Percentiles rank a stretch among this genome's conserved stretches.
Conservation (phyloP, 2,113 vertebrate genomes). For the Nibea albiflora region DNA sequence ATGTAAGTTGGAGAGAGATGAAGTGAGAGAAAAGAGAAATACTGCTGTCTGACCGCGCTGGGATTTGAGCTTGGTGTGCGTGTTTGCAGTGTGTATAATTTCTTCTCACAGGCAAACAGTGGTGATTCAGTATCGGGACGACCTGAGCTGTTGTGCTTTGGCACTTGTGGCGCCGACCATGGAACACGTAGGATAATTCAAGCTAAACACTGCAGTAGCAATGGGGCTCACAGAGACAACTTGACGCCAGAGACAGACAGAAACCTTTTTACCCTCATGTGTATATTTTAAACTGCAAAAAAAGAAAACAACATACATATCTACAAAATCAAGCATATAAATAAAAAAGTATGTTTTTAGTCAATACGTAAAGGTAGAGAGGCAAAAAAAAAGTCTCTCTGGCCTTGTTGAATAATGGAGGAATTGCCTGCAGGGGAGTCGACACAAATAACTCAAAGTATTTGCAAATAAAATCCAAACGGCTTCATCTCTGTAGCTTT, state of each 20-base stretch:
- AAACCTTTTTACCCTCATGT: not conserved
- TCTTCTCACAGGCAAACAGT: constrained; percentile 28
- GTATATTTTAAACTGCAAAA: not conserved
- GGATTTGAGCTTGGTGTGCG: constrained; percentile 32
- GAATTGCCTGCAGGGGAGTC: not conserved
- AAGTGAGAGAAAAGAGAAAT: constrained; percentile 38
- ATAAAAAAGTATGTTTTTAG: not conserved
- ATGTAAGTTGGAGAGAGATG: constrained; percentile 25
- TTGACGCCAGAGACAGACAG: constrained; percentile 8
- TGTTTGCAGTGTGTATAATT: constrained; percentile 34
- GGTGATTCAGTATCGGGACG: constrained; percentile 16
- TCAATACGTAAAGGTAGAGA: not conserved
- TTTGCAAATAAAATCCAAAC: constrained; percentile 1
- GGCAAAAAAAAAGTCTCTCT: not conserved
- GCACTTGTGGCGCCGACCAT: constrained; percentile 7
- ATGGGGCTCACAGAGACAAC: not conserved
- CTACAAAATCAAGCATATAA: not conserved
- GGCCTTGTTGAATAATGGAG: constrained; percentile 39
- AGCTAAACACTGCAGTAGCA: constrained; percentile 2
- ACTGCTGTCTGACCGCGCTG: constrained; percentile 21
- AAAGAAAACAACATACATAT: not conserved
- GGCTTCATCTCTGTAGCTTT: not conserved
- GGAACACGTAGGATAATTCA: constrained; percentile 26
- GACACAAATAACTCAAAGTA: not conserved
- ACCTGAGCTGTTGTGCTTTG: not conserved